Conservation (phyloP, 2,113 vertebrate species). For the Melospiza georgiana region DNA sequence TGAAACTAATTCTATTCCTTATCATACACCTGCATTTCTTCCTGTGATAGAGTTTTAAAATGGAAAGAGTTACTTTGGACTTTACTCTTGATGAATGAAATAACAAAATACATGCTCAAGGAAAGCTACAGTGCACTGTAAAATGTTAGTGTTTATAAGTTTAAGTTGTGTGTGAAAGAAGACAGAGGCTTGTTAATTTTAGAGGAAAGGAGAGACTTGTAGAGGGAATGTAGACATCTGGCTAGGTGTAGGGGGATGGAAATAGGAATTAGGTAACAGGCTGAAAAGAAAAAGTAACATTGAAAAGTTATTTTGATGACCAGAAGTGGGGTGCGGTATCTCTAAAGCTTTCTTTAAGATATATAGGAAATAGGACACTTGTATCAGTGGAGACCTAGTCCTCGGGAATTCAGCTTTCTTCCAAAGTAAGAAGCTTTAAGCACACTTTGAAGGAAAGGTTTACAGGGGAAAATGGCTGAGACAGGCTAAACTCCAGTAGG, state of each 20-base stretch:
- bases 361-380: background rate
- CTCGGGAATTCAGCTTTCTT: background rate
- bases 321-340: background rate
- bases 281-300: background rate
- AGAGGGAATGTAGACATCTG: background rate
- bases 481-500: background rate
- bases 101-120: background rate
- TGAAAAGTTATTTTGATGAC: background rate
- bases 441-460: background rate
- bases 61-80: background rate
- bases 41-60: background rate
- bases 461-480: background rate
- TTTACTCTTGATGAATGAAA: background rate
- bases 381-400: background rate
- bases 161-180: background rate
- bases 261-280: background rate
- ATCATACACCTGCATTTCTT: background rate
- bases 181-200: background rate
- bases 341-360: background rate
- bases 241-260: background rate
- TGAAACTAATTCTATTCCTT: background rate
- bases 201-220: background rate
- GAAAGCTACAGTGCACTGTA: background rate
- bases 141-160: background rate
- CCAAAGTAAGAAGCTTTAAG: background rate